phyloP scores from a whole-genome alignment of 2,797 vertebrate species.

The Spatula clypeata region DNA sequence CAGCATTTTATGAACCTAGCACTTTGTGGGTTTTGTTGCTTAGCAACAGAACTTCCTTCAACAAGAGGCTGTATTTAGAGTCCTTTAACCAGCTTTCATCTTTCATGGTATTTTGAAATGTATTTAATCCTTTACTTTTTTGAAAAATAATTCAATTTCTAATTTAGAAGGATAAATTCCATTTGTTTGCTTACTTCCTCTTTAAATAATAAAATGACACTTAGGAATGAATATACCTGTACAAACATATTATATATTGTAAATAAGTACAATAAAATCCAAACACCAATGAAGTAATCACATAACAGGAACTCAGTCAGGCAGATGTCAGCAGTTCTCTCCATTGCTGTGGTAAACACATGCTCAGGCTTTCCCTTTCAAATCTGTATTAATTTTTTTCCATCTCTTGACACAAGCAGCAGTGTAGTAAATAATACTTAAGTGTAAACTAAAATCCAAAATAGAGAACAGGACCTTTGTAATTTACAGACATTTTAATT shows the following conservation, averaged over 20 bases:
- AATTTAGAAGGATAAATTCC: neutral
- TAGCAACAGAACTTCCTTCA: conserved; percentile 44
- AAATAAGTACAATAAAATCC: neutral
- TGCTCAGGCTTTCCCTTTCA: neutral
- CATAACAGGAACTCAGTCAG: neutral
- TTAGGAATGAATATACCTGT: neutral
- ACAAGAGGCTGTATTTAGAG: neutral
- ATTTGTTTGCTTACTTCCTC: neutral
- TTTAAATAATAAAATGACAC: neutral
- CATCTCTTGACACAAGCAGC: neutral
- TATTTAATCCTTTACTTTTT: neutral
- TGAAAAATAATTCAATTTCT: neutral
- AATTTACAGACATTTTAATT: neutral
- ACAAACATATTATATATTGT: neutral
- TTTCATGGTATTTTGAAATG: neutral
- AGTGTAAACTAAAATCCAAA: conserved; percentile 24
- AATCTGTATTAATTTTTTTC: neutral
- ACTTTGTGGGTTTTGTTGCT: conserved; percentile 10
- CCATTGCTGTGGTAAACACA: neutral
- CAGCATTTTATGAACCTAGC: conserved; percentile 28
- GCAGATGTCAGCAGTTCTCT: neutral
- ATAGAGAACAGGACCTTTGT: neutral
- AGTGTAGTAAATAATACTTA: neutral
- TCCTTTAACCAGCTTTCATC: neutral
- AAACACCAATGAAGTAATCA: neutral